phyloP scores from a whole-genome alignment of 2,113 vertebrate species.

The Caranx melampygus region DNA sequence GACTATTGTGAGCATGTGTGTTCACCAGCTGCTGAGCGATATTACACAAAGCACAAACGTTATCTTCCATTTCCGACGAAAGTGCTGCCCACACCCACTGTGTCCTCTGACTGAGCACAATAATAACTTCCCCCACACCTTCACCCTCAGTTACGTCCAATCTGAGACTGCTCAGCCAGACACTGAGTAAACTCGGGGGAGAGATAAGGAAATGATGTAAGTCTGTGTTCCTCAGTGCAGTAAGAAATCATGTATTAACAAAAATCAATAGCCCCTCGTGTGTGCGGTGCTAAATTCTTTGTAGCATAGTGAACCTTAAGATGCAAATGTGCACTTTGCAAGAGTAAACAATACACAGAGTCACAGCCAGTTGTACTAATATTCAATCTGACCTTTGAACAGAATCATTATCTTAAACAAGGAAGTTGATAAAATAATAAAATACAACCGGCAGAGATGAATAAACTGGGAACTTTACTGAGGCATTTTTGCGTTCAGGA shows the following conservation, averaged over 20 bases:
- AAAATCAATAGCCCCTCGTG: neutral
- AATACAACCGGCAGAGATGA: neutral
- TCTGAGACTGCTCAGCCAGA: neutral
- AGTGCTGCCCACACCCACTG: constrained; percentile 3
- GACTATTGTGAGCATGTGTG: neutral
- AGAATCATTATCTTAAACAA: neutral
- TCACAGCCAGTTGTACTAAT: neutral
- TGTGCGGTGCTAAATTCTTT: neutral
- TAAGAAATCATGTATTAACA: neutral
- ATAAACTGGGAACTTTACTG: neutral
- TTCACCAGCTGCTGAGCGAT: neutral
- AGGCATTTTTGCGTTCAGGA: neutral
- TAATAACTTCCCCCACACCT: neutral
- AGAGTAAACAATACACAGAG: neutral
- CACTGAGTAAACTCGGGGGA: neutral
- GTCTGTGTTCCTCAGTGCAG: too few relatives aligned
- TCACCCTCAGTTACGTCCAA: neutral
- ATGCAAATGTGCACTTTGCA: neutral
- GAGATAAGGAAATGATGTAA: neutral
- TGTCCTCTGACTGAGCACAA: neutral
- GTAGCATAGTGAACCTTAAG: neutral
- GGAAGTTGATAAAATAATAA: neutral
- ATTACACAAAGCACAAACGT: constrained; percentile 9
- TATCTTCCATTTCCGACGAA: constrained; percentile 18
- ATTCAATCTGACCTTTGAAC: neutral